Evolutionary conservation across 2,797 vertebrate genomes (phyloP).

Genomic region (Furcifer pardalis): DNA sequence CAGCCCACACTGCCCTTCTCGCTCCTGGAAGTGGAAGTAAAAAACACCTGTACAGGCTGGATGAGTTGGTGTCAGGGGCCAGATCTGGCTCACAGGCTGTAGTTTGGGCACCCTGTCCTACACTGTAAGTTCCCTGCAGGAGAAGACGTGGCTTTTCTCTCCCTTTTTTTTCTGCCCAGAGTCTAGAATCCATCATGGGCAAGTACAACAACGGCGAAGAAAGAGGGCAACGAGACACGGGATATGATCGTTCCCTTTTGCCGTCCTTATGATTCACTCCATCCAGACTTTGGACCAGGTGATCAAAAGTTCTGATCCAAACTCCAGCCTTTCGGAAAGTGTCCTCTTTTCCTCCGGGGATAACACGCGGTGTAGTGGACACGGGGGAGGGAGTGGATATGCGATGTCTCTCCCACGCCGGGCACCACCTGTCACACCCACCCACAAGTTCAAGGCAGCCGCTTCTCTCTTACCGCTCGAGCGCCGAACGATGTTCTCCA

Average conservation of each 20-base stretch:
- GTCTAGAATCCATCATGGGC: neutral
- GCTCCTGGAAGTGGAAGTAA: too few relatives aligned
- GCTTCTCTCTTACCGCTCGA: slow-evolving; percentile 87
- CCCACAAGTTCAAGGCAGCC: too few relatives aligned
- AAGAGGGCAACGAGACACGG: too few relatives aligned
- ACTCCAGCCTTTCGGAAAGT: neutral
- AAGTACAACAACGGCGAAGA: neutral
- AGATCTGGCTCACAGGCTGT: too few relatives aligned
- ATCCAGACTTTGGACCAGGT: neutral
- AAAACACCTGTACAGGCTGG: too few relatives aligned
- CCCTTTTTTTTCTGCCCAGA: neutral
- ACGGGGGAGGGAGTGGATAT: neutral
- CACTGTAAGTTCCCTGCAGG: neutral
- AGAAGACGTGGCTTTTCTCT: neutral
- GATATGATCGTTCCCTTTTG: too few relatives aligned
- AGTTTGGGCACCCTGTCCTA: too few relatives aligned
- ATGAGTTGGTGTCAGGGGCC: too few relatives aligned
- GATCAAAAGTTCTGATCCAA: neutral
- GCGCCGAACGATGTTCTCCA: slow-evolving; percentile 97
- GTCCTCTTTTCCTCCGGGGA: slow-evolving; percentile 27
- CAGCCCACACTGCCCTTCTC: too few relatives aligned
- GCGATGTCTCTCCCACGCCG: too few relatives aligned
- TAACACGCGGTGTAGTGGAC: neutral
- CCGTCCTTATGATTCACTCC: too few relatives aligned
- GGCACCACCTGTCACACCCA: too few relatives aligned